Percentiles rank a stretch among this genome's conserved stretches.
These are phyloP conservation scores for Palythoa caribaeorum DNA, from an alignment of 92 coral and sea anemone species.

Conservation along the genomic window DNA sequence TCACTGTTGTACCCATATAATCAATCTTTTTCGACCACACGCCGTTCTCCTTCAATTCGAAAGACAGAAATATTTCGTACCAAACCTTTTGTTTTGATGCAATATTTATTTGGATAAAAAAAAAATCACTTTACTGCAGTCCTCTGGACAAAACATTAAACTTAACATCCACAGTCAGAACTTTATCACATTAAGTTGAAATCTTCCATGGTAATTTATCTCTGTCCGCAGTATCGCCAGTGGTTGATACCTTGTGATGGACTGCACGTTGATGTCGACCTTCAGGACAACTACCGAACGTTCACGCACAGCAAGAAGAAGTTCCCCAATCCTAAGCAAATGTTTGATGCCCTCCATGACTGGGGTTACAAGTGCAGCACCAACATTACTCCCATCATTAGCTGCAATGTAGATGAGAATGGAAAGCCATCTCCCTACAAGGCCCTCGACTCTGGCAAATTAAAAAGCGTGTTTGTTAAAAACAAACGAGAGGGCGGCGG, in stretches of 20 bases:
- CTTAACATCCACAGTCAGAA: too few relatives aligned
- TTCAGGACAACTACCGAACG: constrained; percentile 82
- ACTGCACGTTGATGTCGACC: constrained; percentile 78
- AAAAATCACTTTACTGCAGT: too few relatives aligned
- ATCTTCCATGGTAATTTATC: not conserved
- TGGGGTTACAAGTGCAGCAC: constrained; percentile 82
- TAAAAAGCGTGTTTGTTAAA: constrained; percentile 54
- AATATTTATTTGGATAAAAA: too few relatives aligned
- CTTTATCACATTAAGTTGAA: not conserved
- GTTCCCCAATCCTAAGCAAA: constrained; percentile 81
- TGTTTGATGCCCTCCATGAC: constrained; percentile 75
- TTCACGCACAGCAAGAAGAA: constrained; percentile 78
- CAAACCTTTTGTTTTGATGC: too few relatives aligned
- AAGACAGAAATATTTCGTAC: too few relatives aligned
- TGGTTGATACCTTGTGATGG: constrained; percentile 84
- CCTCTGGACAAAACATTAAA: too few relatives aligned
- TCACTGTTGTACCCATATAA: too few relatives aligned
- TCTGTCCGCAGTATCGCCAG: constrained; percentile 66
- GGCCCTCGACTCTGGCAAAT: constrained; percentile 76
- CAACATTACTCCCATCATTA: constrained; percentile 80
- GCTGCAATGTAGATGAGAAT: constrained; percentile 75
- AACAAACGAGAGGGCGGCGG: constrained; percentile 73
- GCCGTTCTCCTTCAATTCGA: too few relatives aligned
- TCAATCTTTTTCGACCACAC: too few relatives aligned
- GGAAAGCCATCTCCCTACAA: constrained; percentile 72